Base-by-base conservation (phyloP, 1,140 invertebrate genomes). In the Drosophila yakuba region DNA sequence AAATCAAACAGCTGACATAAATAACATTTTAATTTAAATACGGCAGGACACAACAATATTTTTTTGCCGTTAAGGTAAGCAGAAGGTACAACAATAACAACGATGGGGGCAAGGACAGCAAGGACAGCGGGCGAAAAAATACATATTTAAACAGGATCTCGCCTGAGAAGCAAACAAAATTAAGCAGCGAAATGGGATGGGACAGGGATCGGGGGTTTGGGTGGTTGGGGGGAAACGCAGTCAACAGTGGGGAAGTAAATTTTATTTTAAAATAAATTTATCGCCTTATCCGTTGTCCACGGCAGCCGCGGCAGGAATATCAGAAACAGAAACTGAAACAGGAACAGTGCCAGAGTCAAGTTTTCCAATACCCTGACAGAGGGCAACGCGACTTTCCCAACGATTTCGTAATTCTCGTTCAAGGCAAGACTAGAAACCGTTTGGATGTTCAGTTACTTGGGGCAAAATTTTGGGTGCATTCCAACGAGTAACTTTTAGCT, bases 251-350 rank as follows among this genome's bases (percentile, higher is more conserved):
- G 85, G 74, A 89, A 89, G 84, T 89, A 89, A 89, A 89, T 89
- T 89, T 89, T 89, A 89, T 89, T 89, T 88, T 89, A 90, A 89
- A 89, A 89, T 89, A 89, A 89, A 89, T 89, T 89, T 89, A 89
- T 89, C 84, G 84, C 85, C 85, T 89, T 89, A 89, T 89, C 83
- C 83, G 84, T 88, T 88, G 74, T 88, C 86, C 80, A 90, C 71
- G 83, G 80, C 85, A 89, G 85, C 84, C 43, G 72, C 67, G 63
- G 47, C 56, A 58, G 52, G 52, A 36, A 71, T 20, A 60, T 56
- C 52, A 71, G 47, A 45, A 23, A 38, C 66, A 38, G 56, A 17
- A 32, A 15, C 25, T 44, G 44, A 36, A 32, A 17, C 74, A 61
- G 74, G 50, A 63, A 48, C 36, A 43, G 63, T 25, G 25, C 25